Base-by-base conservation (phyloP, 2,113 vertebrate genomes). In the Tetrax tetrax region DNA sequence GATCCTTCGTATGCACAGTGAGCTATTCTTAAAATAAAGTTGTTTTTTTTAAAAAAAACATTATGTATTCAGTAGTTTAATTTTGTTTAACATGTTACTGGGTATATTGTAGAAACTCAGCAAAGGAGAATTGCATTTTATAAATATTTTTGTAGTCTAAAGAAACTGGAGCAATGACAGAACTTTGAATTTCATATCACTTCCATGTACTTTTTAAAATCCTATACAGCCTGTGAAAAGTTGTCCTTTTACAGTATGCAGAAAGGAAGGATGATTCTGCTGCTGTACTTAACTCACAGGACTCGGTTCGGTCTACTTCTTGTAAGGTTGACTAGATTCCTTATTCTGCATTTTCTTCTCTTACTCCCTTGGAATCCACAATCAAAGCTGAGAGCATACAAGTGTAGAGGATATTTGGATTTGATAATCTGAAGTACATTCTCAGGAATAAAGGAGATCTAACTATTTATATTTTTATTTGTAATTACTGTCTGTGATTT, bases 21-120 rank as follows among this genome's bases (percentile, higher is more conserved):
- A 93, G 3, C n/a, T 79, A 10, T 63, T 77, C 11, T 68, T 51
- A 60, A 95, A 90, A 94, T 83, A 89, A 95, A 95, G 53, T 53
- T 50, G 76, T 70, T 51, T 41, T 38, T 38, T 38, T 38, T 38
- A 14, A 41, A 43, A 3, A 38, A 82, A 60, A 12, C 8, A 0
- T 51, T 33, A 19, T 38, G 11, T 65, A 41, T 63, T 56, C 60
- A 90, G 47, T 56, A 28, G 29, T 81, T 12, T 70, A 38, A 66
- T 89, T 89, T 78, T 90, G 43, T 94, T 91, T 92, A 61, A 68
- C 12, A 23, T 1, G 0, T 60, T 88, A 66, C 43, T 9, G 18
- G 70, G 12, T 51, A 37, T 53, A 56, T 86, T 70, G 16, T 79
- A 51, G 68, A 88, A 85, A 70, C 17, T 53, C 27, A 8, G 8